Evolutionary conservation across 2,888 invertebrate species (phyloP).

Genomic region (Eucriotettix oculatus): DNA sequence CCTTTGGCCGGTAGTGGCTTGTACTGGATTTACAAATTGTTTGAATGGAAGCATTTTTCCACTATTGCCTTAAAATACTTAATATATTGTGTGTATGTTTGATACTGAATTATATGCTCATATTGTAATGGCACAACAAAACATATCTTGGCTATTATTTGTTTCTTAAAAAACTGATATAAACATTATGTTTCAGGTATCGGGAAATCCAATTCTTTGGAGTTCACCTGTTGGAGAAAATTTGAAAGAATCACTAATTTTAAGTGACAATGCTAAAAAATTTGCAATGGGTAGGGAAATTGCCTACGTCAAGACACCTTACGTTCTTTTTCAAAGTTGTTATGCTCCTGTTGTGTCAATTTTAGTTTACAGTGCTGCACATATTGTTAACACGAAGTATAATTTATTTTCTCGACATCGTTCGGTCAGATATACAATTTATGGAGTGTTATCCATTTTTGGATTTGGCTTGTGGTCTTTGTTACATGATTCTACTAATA

Average conservation of each 20-base stretch:
- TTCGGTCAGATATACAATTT: conserved; percentile 30
- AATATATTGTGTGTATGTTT: too few species aligned
- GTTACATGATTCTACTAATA: conserved; percentile 44
- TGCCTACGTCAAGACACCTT: conserved; percentile 39
- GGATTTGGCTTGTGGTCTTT: conserved; percentile 42
- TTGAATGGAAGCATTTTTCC: too few species aligned
- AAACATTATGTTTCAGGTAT: conserved; percentile 31
- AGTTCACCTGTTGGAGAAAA: conserved; percentile 39
- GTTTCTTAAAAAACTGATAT: too few species aligned
- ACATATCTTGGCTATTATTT: too few species aligned
- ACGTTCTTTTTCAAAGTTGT: conserved; percentile 37
- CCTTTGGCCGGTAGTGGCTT: too few species aligned
- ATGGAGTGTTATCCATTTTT: conserved; percentile 38
- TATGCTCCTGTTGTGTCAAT: conserved; percentile 33
- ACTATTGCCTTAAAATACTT: too few species aligned
- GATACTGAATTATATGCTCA: too few species aligned
- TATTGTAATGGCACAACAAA: too few species aligned
- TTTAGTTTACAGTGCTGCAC: conserved; percentile 34
- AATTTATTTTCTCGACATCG: conserved; percentile 38
- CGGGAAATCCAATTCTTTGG: conserved; percentile 46
- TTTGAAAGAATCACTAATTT: conserved; percentile 45
- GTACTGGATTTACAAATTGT: too few species aligned
- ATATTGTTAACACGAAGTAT: conserved; percentile 32
- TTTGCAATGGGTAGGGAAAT: conserved; percentile 68
- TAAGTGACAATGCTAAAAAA: conserved; percentile 63